phyloP scores from a whole-genome alignment of 1,140 invertebrate species.

The Leucophenga varia region DNA sequence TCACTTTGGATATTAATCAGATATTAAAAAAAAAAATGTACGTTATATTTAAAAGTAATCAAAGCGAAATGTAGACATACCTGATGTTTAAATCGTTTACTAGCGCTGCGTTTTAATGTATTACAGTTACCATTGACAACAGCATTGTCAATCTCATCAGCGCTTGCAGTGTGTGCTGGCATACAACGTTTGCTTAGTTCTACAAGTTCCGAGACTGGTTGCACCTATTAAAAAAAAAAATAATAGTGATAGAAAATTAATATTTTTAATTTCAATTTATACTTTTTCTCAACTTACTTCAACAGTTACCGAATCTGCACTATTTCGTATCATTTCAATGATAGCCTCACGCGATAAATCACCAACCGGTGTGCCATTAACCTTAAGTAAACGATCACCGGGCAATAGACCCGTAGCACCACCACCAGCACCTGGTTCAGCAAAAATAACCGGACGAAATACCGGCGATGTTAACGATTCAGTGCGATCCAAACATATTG shows the following conservation, averaged over 20 bases:
- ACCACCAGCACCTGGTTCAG: conserved; percentile 82
- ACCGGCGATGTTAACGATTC: conserved; percentile 46
- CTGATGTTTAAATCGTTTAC: conserved; percentile 68
- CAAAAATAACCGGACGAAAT: conserved; percentile 82
- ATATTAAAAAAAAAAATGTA: too few relatives aligned
- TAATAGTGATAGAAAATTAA: conserved; percentile 1
- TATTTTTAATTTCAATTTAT: background rate
- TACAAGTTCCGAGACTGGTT: conserved; percentile 83
- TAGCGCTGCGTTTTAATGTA: conserved; percentile 77
- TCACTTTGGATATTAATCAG: too few relatives aligned
- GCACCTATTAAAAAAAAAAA: conserved; percentile 63
- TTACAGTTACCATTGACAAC: conserved; percentile 61
- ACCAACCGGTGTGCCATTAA: conserved; percentile 84
- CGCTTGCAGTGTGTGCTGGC: conserved; percentile 40
- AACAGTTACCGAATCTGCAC: conserved; percentile 77
- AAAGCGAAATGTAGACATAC: conserved; percentile 59
- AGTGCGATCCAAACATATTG: conserved; percentile 72
- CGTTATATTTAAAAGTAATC: too few relatives aligned
- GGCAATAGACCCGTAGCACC: conserved; percentile 83
- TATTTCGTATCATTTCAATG: conserved; percentile 88
- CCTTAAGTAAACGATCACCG: conserved; percentile 88
- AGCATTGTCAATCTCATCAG: conserved; percentile 48
- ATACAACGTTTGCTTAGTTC: conserved; percentile 76
- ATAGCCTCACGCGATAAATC: conserved; percentile 86
- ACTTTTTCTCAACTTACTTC: conserved; percentile 65